Evolutionary conservation across 2,113 vertebrate species (phyloP), one percentile per base, ranked within the genome.

Genomic region (Ptyas mucosa): DNA sequence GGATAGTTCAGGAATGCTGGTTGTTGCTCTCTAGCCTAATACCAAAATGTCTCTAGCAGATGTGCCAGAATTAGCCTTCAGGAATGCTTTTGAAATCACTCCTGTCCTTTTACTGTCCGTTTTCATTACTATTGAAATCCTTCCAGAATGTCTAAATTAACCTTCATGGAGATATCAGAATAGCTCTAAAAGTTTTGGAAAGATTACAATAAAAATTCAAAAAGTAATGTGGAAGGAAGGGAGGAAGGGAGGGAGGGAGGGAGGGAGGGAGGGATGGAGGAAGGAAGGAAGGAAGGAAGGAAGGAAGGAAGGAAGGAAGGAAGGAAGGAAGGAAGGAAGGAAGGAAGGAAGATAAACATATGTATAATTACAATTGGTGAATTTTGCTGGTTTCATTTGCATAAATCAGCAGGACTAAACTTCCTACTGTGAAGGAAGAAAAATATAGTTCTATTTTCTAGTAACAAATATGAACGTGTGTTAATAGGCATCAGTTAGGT

Each of bases 51-150:
- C 94, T 94, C 93, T n/a, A 93, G 95, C 96, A 94, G 29, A 57
- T 81, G 21, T 1, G 61, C 95, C 69, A 94, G 95, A 90, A 92
- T 94, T 97, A 94, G 95, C 95, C 96, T 98, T 95, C 95, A 96
- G 95, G 95, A 96, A 96, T 26, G 90, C 90, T 95, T 97, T 96
- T 95, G 96, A 97, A 97, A 97, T 91, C 96, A 95, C 95, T 96
- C 94, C 57, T 93, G 93, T 96, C 92, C 93, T 96, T 98, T 95
- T 95, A 95, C 91, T 58, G 75, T 97, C 95, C 96, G 96, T 97
- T 93, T 97, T 96, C 96, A 69, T 96, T 96, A 89, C 96, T 95
- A 96, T 94, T 97, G 97, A 97, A 97, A 97, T 97, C 97, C 97
- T 97, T 97, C 96, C 96, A 97, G 97, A 96, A 97, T 94, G 94